Evolutionary conservation across 2,888 invertebrate genomes (phyloP).

Genomic region (Dione juno): DNA sequence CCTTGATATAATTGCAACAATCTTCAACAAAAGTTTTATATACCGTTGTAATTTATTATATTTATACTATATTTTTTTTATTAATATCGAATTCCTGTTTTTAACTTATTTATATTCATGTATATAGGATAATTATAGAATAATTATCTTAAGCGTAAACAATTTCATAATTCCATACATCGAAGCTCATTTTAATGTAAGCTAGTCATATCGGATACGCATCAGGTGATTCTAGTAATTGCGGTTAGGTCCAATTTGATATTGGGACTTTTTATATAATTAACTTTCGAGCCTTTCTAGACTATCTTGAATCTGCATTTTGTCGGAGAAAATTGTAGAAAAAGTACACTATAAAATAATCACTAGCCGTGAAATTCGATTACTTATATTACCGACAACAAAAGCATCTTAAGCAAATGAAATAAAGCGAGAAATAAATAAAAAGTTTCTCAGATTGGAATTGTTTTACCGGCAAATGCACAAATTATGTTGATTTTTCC

Average conservation of each 20-base stretch:
- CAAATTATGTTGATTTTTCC: background rate
- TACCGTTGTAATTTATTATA: no score
- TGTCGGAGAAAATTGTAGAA: constrained; percentile 31
- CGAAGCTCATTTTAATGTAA: constrained; percentile 39
- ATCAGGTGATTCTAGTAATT: constrained; percentile 44
- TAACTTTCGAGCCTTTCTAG: constrained; percentile 44
- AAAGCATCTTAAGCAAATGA: constrained; percentile 22
- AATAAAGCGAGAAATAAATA: constrained; percentile 17
- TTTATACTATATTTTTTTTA: no score
- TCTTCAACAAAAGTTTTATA: no score
- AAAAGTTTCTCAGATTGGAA: constrained; percentile 5
- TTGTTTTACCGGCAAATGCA: background rate
- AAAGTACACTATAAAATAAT: constrained; percentile 25
- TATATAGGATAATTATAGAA: background rate
- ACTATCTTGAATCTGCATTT: constrained; percentile 32
- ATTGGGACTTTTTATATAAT: constrained; percentile 43
- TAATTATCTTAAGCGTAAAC: constrained; percentile 22
- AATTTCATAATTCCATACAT: constrained; percentile 40
- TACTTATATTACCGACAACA: constrained; percentile 15
- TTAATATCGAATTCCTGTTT: no score
- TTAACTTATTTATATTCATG: no score
- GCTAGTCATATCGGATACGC: constrained; percentile 45
- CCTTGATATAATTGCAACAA: no score
- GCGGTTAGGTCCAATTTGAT: constrained; percentile 48
- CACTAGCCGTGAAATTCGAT: constrained; percentile 38